Percentiles rank a stretch among this genome's conserved stretches.
Conservation (phyloP, 2,888 invertebrate species). For the Drosophila maculinotata region DNA sequence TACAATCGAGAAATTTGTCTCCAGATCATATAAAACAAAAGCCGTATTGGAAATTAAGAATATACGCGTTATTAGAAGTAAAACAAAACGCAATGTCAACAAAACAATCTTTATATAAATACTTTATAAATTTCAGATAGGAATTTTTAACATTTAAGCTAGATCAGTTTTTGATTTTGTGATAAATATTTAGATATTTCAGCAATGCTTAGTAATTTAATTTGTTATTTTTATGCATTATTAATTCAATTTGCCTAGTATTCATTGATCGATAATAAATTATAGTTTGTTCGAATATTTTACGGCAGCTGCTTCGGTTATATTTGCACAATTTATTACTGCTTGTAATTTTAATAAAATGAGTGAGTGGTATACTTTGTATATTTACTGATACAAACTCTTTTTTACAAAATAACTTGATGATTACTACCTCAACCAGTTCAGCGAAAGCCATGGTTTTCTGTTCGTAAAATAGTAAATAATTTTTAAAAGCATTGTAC, state of each 20-base stretch:
- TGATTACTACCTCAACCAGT: not conserved
- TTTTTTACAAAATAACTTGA: not conserved
- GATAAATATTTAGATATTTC: not conserved
- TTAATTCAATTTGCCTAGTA: slow-evolving; percentile 60
- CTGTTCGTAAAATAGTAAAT: too few relatives aligned
- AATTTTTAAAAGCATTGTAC: too few relatives aligned
- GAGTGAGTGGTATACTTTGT: too few relatives aligned
- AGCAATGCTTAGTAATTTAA: too few relatives aligned
- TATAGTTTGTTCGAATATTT: slow-evolving; percentile 55
- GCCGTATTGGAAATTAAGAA: too few relatives aligned
- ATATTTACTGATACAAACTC: not conserved
- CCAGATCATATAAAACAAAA: not conserved
- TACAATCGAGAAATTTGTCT: slow-evolving; percentile 6
- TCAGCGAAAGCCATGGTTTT: too few relatives aligned
- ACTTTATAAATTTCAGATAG: too few relatives aligned
- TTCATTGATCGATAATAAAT: slow-evolving; percentile 64
- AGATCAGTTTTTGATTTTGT: slow-evolving; percentile 24
- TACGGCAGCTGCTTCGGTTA: slow-evolving; percentile 27
- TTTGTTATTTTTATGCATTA: slow-evolving; percentile 48
- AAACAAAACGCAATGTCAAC: slow-evolving; percentile 2
- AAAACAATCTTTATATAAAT: too few relatives aligned
- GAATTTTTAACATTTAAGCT: too few relatives aligned
- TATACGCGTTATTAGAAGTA: too few relatives aligned
- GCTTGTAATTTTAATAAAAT: slow-evolving; percentile 12
- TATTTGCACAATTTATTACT: slow-evolving; percentile 24